phyloP scores from a whole-genome alignment of 2,797 vertebrate genomes.

The Mus spretus region DNA sequence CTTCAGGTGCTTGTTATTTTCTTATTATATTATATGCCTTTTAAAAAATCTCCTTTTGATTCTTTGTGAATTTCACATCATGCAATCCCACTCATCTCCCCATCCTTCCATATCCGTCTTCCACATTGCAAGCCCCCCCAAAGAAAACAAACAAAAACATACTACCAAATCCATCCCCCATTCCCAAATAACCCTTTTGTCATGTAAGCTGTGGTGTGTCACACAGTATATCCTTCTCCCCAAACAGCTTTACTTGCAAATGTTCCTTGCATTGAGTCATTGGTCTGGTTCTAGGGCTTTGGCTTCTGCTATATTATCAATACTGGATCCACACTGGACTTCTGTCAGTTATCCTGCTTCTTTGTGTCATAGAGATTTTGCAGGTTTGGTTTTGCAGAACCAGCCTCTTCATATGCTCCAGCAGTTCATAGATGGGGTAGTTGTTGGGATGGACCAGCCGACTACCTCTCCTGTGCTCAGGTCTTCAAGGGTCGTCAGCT shows the following conservation, averaged over 20 bases:
- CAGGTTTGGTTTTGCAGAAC: neutral
- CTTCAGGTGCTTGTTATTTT: slow-evolving; percentile 9
- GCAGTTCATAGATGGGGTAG: neutral
- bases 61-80: neutral
- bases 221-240: neutral
- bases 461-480: no score
- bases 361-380: neutral
- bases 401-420: neutral
- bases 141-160: neutral
- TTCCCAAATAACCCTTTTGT: neutral
- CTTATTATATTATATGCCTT: neutral
- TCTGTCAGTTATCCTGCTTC: neutral
- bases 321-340: neutral
- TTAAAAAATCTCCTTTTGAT: neutral
- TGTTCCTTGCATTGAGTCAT: neutral
- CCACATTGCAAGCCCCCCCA: neutral
- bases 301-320: neutral
- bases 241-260: neutral
- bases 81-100: neutral
- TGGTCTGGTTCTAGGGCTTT: neutral
- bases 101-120: neutral
- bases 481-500: no score
- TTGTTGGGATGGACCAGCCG: neutral
- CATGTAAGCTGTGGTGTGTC: neutral
- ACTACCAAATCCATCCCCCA: neutral